These are phyloP conservation scores for Globicephala melas DNA, from an alignment of 2,113 vertebrate genomes.

Conservation along the genomic window DNA sequence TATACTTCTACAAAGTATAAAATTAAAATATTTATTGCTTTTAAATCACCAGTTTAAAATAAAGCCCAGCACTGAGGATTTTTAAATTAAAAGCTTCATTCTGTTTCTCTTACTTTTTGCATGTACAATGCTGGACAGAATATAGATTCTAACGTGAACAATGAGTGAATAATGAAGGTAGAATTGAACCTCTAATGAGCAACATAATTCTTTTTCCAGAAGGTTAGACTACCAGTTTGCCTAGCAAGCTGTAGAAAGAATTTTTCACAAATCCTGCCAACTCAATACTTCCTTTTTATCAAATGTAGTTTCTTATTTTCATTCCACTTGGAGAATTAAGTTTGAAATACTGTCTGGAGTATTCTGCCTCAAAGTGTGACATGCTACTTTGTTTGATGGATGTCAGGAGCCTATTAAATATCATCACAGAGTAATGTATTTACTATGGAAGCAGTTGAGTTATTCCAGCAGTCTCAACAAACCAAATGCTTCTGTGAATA, in stretches of 20 bases:
- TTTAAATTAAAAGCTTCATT: conserved; percentile 33
- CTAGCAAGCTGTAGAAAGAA: conserved; percentile 11
- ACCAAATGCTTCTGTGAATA: background rate
- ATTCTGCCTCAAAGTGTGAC: conserved; percentile 48
- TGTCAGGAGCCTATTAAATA: conserved; percentile 51
- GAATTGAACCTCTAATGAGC: conserved; percentile 40
- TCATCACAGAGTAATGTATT: conserved; percentile 31
- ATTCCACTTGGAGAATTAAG: conserved; percentile 42
- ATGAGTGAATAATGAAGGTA: background rate
- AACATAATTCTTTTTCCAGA: conserved; percentile 54
- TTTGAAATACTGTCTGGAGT: conserved; percentile 63
- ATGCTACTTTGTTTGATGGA: conserved; percentile 32
- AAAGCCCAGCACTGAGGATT: background rate
- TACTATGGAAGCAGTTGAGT: conserved; percentile 19
- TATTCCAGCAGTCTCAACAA: background rate
- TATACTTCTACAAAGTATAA: conserved; percentile 22
- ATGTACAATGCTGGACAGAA: background rate
- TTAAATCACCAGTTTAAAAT: conserved; percentile 30
- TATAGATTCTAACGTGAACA: background rate
- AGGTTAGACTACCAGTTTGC: conserved; percentile 32
- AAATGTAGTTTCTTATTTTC: conserved; percentile 61
- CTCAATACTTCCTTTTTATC: conserved; percentile 60
- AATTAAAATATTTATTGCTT: conserved; percentile 12
- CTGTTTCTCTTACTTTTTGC: background rate
- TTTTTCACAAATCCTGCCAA: conserved; percentile 51